phyloP scores from a whole-genome alignment of 2,797 vertebrate genomes.

The Coilia nasus region DNA sequence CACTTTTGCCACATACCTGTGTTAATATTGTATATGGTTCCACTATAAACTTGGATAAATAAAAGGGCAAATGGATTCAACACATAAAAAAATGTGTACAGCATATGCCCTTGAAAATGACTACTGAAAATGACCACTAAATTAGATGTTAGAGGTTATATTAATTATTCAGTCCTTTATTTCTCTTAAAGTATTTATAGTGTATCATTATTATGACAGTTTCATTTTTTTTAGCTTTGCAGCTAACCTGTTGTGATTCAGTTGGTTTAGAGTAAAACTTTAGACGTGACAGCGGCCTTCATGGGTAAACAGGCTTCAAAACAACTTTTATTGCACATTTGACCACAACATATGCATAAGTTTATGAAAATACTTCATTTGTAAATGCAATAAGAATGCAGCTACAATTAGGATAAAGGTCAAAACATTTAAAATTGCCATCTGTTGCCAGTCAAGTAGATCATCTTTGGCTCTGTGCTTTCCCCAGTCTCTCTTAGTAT shows the following conservation, averaged over 20 bases:
- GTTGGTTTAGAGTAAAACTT: neutral
- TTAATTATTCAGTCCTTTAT: neutral
- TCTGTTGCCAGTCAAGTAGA: neutral
- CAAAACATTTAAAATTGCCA: neutral
- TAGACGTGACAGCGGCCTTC: too few relatives aligned
- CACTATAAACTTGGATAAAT: conserved; percentile 2
- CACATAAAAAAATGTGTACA: neutral
- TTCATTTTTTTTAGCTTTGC: neutral
- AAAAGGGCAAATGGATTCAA: conserved; percentile 1
- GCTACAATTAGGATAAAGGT: neutral
- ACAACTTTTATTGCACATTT: too few relatives aligned
- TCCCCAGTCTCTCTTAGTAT: neutral
- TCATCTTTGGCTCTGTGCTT: neutral
- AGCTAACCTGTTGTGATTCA: neutral
- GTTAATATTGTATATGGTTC: conserved; percentile 17
- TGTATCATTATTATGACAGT: neutral
- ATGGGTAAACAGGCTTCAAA: too few relatives aligned
- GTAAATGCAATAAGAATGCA: too few relatives aligned
- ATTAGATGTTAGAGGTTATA: neutral
- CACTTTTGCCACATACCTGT: conserved; percentile 21
- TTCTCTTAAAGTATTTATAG: neutral
- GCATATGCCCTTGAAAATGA: neutral
- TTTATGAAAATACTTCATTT: too few relatives aligned
- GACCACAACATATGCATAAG: too few relatives aligned
- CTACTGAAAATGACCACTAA: neutral